Percentiles rank a stretch among this genome's conserved stretches.
phyloP scores from a whole-genome alignment of 2,888 invertebrate species.

The Drosophila quinaria region DNA sequence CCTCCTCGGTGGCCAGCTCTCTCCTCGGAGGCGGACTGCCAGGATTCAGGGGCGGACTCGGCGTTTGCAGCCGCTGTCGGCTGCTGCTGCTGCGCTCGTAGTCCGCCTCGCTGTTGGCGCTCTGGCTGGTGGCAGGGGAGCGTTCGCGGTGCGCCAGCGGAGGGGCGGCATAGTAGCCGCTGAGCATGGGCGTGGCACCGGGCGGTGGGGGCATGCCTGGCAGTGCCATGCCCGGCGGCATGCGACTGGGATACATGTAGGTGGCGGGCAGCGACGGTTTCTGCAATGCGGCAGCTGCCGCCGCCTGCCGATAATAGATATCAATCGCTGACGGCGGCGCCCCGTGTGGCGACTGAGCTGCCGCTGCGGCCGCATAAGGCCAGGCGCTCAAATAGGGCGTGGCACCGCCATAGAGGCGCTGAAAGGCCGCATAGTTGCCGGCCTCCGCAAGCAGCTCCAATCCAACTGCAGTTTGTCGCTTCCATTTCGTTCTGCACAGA shows the following conservation, averaged over 20 bases:
- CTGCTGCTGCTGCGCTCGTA: constrained; percentile 71
- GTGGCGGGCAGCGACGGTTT: constrained; percentile 91
- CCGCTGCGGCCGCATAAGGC: constrained; percentile 86
- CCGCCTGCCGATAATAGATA: constrained; percentile 92
- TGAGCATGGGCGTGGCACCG: constrained; percentile 84
- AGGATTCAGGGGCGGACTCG: constrained; percentile 85
- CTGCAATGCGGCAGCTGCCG: constrained; percentile 91
- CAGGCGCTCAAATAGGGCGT: constrained; percentile 89
- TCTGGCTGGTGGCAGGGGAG: constrained; percentile 73
- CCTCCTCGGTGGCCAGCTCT: constrained; percentile 22
- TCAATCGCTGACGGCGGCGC: constrained; percentile 90
- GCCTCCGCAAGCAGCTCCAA: constrained; percentile 98
- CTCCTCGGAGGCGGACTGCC: constrained; percentile 84
- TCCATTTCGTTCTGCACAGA: constrained; percentile 96
- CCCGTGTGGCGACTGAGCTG: constrained; percentile 88
- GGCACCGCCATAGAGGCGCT: constrained; percentile 93
- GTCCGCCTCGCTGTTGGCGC: constrained; percentile 73
- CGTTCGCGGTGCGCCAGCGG: constrained; percentile 61
- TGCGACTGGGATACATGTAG: constrained; percentile 87
- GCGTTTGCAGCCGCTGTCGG: constrained; percentile 71
- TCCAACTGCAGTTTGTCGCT: constrained; percentile 98
- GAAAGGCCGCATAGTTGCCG: constrained; percentile 98
- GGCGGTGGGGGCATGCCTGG: constrained; percentile 76
- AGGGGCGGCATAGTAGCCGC: constrained; percentile 87
- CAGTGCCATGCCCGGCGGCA: constrained; percentile 81